Percentiles rank a stretch among this genome's conserved stretches.
These are phyloP conservation scores for Apodemia hepburni DNA, from an alignment of 2,888 invertebrate genomes.

Conservation along the genomic window DNA sequence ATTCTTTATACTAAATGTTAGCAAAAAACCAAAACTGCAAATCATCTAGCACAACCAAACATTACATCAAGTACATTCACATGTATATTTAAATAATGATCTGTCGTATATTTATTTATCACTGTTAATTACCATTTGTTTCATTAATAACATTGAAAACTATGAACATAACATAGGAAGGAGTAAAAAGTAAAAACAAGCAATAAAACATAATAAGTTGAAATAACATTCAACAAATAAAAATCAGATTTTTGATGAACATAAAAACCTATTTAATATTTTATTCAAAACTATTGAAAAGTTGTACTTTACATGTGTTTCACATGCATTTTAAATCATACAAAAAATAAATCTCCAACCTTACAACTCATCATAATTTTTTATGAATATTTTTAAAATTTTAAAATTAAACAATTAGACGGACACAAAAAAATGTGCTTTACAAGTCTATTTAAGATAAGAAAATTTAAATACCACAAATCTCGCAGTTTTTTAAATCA, in stretches of 20 bases:
- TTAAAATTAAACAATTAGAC: background rate
- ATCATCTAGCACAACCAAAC: no score
- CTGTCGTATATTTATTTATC: background rate
- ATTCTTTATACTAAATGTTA: no score
- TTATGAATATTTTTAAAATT: background rate
- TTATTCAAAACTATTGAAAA: no score
- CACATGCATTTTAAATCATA: background rate
- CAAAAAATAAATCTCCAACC: background rate
- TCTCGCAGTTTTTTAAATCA: conserved; percentile 33
- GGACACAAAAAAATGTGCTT: background rate
- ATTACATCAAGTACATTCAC: no score
- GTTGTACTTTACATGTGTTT: no score
- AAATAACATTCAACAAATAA: no score
- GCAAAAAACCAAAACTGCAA: no score
- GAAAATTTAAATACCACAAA: conserved; percentile 29
- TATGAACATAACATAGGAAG: background rate
- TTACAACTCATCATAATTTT: background rate
- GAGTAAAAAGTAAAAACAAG: conserved; percentile 4
- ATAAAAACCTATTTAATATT: no score
- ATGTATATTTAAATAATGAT: background rate
- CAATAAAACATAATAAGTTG: background rate
- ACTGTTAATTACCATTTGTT: conserved; percentile 1
- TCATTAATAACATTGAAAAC: background rate
- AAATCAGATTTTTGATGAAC: no score
- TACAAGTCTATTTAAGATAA: conserved; percentile 7